These are phyloP conservation scores for Platalea minor DNA, from an alignment of 2,797 vertebrate genomes.

Conservation along the genomic window DNA sequence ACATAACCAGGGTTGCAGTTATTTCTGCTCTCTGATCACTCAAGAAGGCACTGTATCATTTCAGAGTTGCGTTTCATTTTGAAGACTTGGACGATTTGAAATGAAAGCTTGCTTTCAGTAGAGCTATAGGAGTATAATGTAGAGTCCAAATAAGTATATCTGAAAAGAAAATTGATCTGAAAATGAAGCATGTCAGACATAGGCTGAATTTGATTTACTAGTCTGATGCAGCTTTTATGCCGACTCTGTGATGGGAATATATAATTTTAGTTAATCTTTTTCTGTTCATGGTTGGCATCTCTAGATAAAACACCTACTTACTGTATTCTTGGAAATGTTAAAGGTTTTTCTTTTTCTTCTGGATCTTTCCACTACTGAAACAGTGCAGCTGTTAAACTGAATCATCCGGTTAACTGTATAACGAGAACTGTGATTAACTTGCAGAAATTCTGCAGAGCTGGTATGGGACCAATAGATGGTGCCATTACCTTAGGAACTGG, in stretches of 20 bases:
- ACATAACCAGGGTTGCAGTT: neutral
- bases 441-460: constrained; percentile 12
- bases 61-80: neutral
- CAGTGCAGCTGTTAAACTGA: neutral
- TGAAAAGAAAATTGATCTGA: neutral
- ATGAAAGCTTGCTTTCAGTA: neutral
- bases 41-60: neutral
- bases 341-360: neutral
- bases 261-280: neutral
- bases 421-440: neutral
- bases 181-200: neutral
- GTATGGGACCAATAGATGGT: constrained; percentile 69
- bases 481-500: constrained; percentile 44
- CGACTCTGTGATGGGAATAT: neutral
- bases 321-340: neutral
- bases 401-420: neutral
- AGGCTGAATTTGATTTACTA: too few relatives aligned
- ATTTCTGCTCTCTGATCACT: neutral
- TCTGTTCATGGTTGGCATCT: neutral
- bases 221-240: neutral
- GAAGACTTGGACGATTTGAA: neutral
- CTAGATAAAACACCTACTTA: neutral
- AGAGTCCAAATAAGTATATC: neutral
- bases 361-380: neutral
- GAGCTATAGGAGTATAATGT: neutral